Base-by-base conservation (phyloP, 2,888 invertebrate genomes). In the Helleia helle region DNA sequence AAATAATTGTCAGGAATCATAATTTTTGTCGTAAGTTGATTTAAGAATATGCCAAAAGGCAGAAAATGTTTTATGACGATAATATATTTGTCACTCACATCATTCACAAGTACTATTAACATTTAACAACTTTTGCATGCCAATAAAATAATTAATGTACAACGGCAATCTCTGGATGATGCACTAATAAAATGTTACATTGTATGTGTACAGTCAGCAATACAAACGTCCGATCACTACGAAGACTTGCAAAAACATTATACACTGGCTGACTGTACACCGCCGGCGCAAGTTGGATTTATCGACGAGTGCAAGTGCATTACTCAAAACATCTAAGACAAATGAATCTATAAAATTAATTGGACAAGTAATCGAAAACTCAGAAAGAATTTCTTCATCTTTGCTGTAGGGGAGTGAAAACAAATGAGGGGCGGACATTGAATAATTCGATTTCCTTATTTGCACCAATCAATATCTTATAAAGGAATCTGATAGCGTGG, bases 301-400 rank as follows among this genome's bases (percentile, higher is more conserved):
- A 39, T 38, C 11, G 22, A 30, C 14, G 40, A 36, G 38, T 43
- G 47, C 45, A 40, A 47, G 50, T 53, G 52, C 56, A 72, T 72
- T 71, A 72, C 70, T 73, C 72, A 70, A 73, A 73, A 65, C 59
- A 55, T 62, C 66, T 65, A 71, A 81, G 76, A 80, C 76, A 80
- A 84, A 84, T 81, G 76, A 77, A 81, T 79, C 80, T 80, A 84
- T 83, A 80, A 83, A 84, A 81, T 83, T 84, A 83, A 83, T 84
- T 84, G 83, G 77, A 79, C 77, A 76, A 83, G 84, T 83, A 84
- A 84, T 84, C 83, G 84, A 84, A 84, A 84, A 83, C 80, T 84
- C 71, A 66, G 79, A 83, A 84, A 84, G 84, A 83, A 84, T 84
- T 84, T 83, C 81, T 81, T 74, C 79, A 77, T 83, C 74, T 81